Evolutionary conservation across 2,797 vertebrate species (phyloP).

Genomic region (Onychomys torridus): DNA sequence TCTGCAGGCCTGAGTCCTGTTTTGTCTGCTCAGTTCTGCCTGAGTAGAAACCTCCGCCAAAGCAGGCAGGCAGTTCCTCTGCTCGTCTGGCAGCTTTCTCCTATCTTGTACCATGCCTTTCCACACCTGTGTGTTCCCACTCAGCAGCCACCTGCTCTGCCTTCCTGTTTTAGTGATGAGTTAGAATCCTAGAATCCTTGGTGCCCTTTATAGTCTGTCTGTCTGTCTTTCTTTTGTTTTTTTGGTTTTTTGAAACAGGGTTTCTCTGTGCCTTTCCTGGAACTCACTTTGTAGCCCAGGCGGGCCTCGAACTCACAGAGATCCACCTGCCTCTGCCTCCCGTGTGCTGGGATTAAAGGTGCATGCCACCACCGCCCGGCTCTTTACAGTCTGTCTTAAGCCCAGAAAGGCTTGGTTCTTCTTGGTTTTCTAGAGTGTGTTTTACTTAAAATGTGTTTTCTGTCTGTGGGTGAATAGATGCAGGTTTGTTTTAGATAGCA

Average conservation of each 20-base stretch:
- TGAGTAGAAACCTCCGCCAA: neutral
- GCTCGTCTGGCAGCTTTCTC: neutral
- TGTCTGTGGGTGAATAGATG: neutral
- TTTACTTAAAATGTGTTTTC: neutral
- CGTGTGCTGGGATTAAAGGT: too few species aligned
- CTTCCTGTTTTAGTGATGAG: neutral
- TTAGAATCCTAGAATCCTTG: too few species aligned
- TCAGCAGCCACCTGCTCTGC: neutral
- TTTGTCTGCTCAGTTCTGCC: neutral
- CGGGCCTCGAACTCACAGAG: too few species aligned
- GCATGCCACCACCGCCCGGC: too few species aligned
- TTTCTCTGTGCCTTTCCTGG: too few species aligned
- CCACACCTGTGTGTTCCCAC: neutral
- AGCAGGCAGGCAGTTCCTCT: neutral
- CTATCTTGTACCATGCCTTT: neutral
- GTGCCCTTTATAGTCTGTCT: neutral
- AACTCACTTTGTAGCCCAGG: too few species aligned
- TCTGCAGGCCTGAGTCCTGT: neutral
- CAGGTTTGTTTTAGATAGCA: neutral
- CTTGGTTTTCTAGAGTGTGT: neutral
- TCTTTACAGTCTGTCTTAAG: neutral
- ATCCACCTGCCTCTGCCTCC: too few species aligned
- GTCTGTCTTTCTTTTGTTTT: too few species aligned
- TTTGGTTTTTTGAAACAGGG: too few species aligned
- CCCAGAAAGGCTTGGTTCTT: neutral